A percentile compares a stretch with the other conserved stretches of the same genome.
Evolutionary conservation across 2,113 vertebrate species (phyloP).

Genomic region (Spea bombifrons): DNA sequence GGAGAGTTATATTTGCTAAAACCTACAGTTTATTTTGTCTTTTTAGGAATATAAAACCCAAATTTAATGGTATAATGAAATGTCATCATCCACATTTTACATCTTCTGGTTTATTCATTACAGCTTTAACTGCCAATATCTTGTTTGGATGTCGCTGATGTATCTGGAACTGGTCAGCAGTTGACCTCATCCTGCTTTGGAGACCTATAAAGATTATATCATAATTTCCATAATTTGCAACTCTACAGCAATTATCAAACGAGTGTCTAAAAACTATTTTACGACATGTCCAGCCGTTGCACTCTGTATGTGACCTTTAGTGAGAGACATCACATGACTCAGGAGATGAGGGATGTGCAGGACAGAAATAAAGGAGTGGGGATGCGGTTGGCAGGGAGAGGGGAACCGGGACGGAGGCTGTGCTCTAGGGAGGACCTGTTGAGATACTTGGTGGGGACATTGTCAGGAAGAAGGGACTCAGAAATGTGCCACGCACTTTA

Average conservation of each 20-base stretch:
- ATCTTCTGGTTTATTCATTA: constrained; percentile 29
- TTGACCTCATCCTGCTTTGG: constrained; percentile 24
- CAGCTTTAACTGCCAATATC: constrained; percentile 6
- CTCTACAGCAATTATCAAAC: not conserved
- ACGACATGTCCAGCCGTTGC: no score
- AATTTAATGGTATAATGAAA: not conserved
- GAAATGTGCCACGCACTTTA: no score
- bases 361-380: not conserved
- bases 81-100: not conserved
- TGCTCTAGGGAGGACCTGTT: no score
- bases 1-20: no score
- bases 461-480: no score
- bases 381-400: not conserved
- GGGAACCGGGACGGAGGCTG: no score
- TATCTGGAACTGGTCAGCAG: not conserved
- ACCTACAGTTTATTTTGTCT: no score
- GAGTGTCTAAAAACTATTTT: not conserved
- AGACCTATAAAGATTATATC: constrained; percentile 4
- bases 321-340: not conserved
- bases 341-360: not conserved
- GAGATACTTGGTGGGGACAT: no score
- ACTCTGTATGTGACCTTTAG: no score
- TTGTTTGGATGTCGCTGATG: constrained; percentile 9
- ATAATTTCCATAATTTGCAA: not conserved
- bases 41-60: not conserved